Conservation (phyloP, 35 echinoderm and acorn worm genomes). For the Chiridota heheva region DNA sequence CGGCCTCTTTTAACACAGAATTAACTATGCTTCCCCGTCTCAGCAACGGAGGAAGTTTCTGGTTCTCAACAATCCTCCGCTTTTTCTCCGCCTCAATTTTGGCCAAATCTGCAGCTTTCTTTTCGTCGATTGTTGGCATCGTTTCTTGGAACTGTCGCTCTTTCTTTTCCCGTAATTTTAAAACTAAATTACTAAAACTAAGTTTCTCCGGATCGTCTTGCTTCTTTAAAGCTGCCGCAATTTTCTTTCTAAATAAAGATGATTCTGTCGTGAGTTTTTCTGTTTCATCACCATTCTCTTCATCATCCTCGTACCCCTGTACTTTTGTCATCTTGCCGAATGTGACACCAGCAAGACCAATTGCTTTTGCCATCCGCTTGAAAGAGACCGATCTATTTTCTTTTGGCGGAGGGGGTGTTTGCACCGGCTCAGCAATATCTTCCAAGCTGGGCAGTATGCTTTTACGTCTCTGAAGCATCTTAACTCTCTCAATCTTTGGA, state of each 20-base stretch:
- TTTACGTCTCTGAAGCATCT: conserved; percentile 10
- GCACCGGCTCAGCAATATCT: conserved; percentile 25
- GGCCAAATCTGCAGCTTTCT: background rate
- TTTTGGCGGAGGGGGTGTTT: conserved; percentile 27
- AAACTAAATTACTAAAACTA: conserved; percentile 21
- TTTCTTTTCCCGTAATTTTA: conserved; percentile 17
- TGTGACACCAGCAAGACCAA: conserved; percentile 13
- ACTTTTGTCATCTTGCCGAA: conserved; percentile 13
- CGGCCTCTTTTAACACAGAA: conserved; percentile 25
- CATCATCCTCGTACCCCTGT: background rate
- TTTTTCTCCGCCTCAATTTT: background rate
- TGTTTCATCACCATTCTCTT: background rate
- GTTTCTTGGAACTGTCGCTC: background rate
- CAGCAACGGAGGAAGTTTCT: conserved; percentile 18
- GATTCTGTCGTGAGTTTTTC: no score
- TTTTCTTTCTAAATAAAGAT: conserved; percentile 22
- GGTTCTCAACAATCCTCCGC: background rate
- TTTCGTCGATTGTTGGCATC: conserved; percentile 8
- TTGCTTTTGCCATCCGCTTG: conserved; percentile 10
- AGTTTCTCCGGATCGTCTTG: conserved; percentile 16
- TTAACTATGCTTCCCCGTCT: conserved; percentile 11
- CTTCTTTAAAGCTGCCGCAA: conserved; percentile 7
- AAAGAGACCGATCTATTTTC: conserved; percentile 29
- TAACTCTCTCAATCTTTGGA: background rate
- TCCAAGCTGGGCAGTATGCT: conserved; percentile 7